These are phyloP conservation scores for Pteronotus mesoamericanus DNA, from an alignment of 2,797 vertebrate genomes.

Conservation along the genomic window DNA sequence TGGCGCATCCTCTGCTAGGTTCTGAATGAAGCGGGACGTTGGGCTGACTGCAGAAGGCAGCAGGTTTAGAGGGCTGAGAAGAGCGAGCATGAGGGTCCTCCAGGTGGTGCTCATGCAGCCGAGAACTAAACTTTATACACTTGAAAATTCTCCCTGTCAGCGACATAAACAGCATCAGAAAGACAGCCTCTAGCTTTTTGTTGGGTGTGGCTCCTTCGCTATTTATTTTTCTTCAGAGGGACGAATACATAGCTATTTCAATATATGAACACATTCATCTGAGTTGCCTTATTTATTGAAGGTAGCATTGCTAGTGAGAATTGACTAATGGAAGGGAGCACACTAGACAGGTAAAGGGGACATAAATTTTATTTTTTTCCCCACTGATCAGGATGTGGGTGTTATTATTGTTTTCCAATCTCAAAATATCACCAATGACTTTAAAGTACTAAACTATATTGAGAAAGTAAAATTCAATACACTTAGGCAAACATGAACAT, in stretches of 20 bases:
- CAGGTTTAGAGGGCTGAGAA: not conserved
- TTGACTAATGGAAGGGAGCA: not conserved
- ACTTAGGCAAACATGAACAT: not conserved
- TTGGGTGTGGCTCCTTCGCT: not conserved
- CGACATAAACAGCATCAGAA: not conserved
- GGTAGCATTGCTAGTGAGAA: not conserved
- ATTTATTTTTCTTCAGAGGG: not conserved
- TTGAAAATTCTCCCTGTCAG: not conserved
- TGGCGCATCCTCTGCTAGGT: fast-evolving
- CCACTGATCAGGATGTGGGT: not conserved
- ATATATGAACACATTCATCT: not conserved
- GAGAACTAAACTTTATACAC: not conserved
- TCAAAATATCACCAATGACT: not conserved
- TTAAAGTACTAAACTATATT: not conserved
- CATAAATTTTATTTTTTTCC: not conserved
- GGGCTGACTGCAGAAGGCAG: not conserved
- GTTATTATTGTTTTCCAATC: not conserved
- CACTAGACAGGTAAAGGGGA: not conserved
- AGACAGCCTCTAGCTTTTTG: not conserved
- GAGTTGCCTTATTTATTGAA: not conserved
- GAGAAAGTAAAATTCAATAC: not conserved
- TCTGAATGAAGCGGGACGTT: too few species aligned
- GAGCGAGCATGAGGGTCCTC: not conserved
- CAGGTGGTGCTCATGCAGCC: not conserved
- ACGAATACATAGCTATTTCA: not conserved